Evolutionary conservation across 1,140 invertebrate species (phyloP).

Genomic region (Leucophenga varia): DNA sequence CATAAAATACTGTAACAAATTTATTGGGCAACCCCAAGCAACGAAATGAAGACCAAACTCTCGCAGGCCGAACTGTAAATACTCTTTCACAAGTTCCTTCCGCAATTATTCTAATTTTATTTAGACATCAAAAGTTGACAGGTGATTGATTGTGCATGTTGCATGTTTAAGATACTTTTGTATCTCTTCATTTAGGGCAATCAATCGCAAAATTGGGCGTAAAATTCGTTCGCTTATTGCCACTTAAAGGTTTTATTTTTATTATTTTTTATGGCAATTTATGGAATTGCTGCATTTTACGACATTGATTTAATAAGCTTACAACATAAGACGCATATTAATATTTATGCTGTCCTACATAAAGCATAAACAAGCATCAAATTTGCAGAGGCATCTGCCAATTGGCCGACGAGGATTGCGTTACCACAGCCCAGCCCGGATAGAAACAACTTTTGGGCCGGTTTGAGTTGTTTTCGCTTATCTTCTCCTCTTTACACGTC

Average conservation of each 20-base stretch:
- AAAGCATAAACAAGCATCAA: conserved; percentile 28
- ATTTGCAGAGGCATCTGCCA: conserved; percentile 29
- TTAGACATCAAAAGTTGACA: too few species aligned
- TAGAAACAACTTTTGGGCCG: conserved; percentile 34
- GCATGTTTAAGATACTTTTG: too few species aligned
- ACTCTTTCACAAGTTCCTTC: conserved; percentile 9
- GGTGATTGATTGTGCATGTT: conserved; percentile 14
- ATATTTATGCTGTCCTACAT: conserved; percentile 45
- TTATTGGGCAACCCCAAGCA: conserved; percentile 34
- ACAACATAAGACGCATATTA: conserved; percentile 32
- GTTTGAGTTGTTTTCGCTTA: conserved; percentile 25
- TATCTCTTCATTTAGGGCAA: too few species aligned
- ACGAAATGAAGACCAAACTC: not conserved
- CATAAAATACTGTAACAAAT: conserved; percentile 50
- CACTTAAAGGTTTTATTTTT: conserved; percentile 21
- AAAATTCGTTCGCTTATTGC: conserved; percentile 21
- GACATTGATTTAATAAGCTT: conserved; percentile 21
- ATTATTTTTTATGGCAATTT: conserved; percentile 23
- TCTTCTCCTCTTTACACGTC: too few species aligned
- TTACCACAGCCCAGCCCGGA: conserved; percentile 23
- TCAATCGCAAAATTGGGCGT: too few species aligned
- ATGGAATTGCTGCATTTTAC: conserved; percentile 31
- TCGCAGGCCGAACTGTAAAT: conserved; percentile 14
- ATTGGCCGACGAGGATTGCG: conserved; percentile 23
- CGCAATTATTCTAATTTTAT: conserved; percentile 10